phyloP scores from a whole-genome alignment of 2,888 invertebrate species.

The Callyntrura sp. region DNA sequence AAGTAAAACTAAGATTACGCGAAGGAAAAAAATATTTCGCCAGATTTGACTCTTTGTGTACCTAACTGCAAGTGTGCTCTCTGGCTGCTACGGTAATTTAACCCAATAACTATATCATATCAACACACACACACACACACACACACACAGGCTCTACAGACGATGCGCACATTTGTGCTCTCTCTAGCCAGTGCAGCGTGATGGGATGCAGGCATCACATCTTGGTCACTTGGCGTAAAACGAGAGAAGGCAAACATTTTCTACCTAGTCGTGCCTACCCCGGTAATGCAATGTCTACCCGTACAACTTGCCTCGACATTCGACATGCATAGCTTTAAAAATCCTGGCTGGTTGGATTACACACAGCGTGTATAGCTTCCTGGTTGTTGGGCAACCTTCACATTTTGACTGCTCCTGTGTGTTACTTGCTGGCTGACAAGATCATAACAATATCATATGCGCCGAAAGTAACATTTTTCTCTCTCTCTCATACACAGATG shows the following conservation, averaged over 20 bases:
- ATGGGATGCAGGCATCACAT: not conserved
- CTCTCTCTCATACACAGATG: constrained; percentile 9
- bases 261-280: no score
- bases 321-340: not conserved
- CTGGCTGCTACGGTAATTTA: no score
- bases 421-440: constrained; percentile 8
- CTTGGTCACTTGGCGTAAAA: no score
- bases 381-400: constrained; percentile 24
- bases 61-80: no score
- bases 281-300: no score
- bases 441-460: constrained; percentile 56
- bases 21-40: no score
- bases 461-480: constrained; percentile 27
- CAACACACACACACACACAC: no score
- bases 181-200: not conserved
- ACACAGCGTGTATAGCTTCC: not conserved
- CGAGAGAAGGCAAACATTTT: not conserved
- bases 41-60: no score
- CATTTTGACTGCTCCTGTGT: constrained; percentile 18
- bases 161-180: no score
- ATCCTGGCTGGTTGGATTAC: not conserved
- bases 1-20: no score
- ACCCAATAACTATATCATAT: no score
- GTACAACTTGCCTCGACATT: not conserved
- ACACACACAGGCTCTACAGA: no score